Evolutionary conservation across 2,888 invertebrate species (phyloP).

Genomic region (Mycalesis mineus): DNA sequence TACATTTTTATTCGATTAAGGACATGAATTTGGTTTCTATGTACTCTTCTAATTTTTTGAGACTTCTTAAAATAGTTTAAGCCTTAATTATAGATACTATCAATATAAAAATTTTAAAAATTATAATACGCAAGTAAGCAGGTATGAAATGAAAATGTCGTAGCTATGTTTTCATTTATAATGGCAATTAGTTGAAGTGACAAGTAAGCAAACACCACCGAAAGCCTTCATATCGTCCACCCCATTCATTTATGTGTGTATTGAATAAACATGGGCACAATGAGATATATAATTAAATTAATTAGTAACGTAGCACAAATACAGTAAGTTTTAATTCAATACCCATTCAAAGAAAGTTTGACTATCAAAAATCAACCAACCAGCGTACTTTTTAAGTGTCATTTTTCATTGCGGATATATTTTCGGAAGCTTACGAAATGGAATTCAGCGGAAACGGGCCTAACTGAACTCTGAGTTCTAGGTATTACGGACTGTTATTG

Average conservation of each 20-base stretch:
- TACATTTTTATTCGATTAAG: no score
- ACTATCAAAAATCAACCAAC: conserved; percentile 59
- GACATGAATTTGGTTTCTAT: no score
- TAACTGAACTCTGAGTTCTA: conserved; percentile 49
- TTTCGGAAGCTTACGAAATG: conserved; percentile 71
- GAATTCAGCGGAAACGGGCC: conserved; percentile 45
- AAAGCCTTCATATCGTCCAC: conserved; percentile 13
- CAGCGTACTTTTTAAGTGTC: conserved; percentile 52
- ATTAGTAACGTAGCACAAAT: conserved; percentile 71
- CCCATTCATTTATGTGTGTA: conserved; percentile 50
- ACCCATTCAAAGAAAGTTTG: conserved; percentile 57
- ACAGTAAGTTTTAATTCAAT: conserved; percentile 75
- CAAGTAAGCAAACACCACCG: conserved; percentile 11
- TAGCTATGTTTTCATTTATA: neutral
- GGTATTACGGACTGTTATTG: conserved; percentile 49
- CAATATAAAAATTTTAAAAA: no score
- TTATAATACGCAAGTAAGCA: neutral
- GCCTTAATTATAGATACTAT: no score
- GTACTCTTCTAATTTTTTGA: no score
- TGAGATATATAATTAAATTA: conserved; percentile 72
- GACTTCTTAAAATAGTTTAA: no score
- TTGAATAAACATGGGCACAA: conserved; percentile 64
- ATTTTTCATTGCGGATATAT: conserved; percentile 63
- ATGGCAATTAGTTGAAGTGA: neutral
- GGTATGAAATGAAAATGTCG: no score